These are phyloP conservation scores for Rhea americana DNA, from an alignment of 2,113 vertebrate species.

Conservation along the genomic window DNA sequence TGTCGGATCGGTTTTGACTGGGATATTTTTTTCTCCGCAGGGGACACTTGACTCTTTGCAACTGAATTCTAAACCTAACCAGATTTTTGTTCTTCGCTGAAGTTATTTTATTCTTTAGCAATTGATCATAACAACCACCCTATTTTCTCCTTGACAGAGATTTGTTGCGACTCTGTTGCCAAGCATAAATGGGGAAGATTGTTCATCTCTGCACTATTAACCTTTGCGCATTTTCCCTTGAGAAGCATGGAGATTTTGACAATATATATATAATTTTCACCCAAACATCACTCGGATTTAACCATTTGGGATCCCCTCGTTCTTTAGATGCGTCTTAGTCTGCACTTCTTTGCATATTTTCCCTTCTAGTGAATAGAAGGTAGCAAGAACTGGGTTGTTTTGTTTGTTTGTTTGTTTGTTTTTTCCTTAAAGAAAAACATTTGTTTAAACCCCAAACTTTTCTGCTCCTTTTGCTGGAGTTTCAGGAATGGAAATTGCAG, in stretches of 20 bases:
- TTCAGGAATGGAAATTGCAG: conserved; percentile 47
- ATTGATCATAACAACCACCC: not conserved
- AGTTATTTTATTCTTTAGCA: not conserved
- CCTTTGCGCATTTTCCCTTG: not conserved
- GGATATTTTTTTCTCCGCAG: not conserved
- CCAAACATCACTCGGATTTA: not conserved
- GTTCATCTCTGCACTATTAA: not conserved
- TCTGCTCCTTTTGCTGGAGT: conserved; percentile 22
- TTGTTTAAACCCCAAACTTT: conserved; percentile 3
- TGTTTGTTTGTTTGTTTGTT: not conserved
- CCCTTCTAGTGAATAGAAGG: not conserved
- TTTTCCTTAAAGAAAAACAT: not conserved
- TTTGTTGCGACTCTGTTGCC: not conserved
- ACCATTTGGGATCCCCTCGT: not conserved
- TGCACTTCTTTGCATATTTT: not conserved
- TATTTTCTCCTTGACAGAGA: not conserved
- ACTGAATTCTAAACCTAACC: not conserved
- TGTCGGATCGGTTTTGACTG: fast-evolving
- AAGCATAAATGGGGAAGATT: not conserved
- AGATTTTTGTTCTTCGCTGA: not conserved
- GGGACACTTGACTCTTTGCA: not conserved
- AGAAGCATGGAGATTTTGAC: not conserved
- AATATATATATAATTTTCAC: fast-evolving
- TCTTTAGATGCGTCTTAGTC: not conserved
- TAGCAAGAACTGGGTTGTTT: not conserved